These are phyloP conservation scores for Elanus axillaris DNA, from an alignment of 2,113 vertebrate genomes.

Conservation along the genomic window DNA sequence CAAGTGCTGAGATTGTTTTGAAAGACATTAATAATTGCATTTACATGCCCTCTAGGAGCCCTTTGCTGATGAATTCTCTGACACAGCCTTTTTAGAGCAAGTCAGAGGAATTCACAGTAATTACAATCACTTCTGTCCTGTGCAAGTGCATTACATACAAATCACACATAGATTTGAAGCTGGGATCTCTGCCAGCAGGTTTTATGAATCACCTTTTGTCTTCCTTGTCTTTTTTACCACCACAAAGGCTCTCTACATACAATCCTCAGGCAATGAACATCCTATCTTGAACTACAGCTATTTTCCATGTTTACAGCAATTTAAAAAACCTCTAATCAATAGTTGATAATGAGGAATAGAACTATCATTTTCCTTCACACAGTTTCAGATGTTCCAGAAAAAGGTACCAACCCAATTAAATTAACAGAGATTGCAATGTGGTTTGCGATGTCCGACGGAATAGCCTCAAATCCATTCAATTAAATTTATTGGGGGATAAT, in stretches of 20 bases:
- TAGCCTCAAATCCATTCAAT: neutral
- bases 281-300: neutral
- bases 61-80: neutral
- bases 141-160: neutral
- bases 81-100: neutral
- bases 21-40: neutral
- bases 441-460: neutral
- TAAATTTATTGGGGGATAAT: neutral
- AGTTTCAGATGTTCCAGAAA: neutral
- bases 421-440: neutral
- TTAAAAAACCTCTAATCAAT: neutral
- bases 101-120: neutral
- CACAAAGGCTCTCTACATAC: neutral
- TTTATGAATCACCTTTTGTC: conserved; percentile 30
- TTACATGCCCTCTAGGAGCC: neutral
- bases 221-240: neutral
- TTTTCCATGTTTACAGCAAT: neutral
- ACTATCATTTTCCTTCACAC: neutral
- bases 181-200: conserved; percentile 8
- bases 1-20: neutral
- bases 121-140: neutral
- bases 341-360: neutral
- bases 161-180: neutral
- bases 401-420: neutral
- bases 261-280: neutral